Base-by-base conservation (phyloP, 2,113 vertebrate genomes). In the Athene noctua region DNA sequence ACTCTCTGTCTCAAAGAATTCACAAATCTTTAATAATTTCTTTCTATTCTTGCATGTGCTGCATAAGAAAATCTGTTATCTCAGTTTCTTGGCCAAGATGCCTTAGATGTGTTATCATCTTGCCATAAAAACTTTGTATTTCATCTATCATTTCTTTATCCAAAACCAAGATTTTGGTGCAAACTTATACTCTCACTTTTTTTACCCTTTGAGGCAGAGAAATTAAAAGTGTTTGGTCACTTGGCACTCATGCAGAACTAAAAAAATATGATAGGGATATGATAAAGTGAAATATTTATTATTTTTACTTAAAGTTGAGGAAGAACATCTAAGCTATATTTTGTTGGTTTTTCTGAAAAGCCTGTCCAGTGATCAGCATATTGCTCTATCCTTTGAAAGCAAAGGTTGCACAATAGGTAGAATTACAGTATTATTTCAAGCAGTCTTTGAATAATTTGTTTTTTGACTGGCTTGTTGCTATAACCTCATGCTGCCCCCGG, bases 341-440 rank as follows among this genome's bases (percentile, higher is more conserved):
- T 61, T n/a, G 4, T 11, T 75, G 17, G 1, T 11, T 94, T 84
- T 92, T 46, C 44, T 62, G 29, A 78, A 74, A 94, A 74, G 3
- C 22, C 23, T 55, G 20, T 67, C n/a, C 47, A 62, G 38, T 55
- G 57, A 78, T 19, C 11, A 90, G 29, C 36, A 13, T 62, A 44
- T 71, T 78, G 32, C 10, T 83, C 14, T 84, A 29, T 52, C 20
- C 63, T 74, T 80, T 88, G 67, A 63, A 92, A 86, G 20, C 29
- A 83, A 70, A 90, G 72, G 82, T 80, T 65, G 10, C n/a, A 83
- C 44, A 78, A 34, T 9, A 92, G 63, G 52, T 86, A 80, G 80
- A 93, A 81, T 80, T 80, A 94, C 38, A 70, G 17, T 88, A 88
- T 94, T 93, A 74, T 94, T 94, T 88, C 92, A 63, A 90, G 40